Base-by-base conservation (phyloP, 1,140 invertebrate species). In the Dendroctonus valens region DNA sequence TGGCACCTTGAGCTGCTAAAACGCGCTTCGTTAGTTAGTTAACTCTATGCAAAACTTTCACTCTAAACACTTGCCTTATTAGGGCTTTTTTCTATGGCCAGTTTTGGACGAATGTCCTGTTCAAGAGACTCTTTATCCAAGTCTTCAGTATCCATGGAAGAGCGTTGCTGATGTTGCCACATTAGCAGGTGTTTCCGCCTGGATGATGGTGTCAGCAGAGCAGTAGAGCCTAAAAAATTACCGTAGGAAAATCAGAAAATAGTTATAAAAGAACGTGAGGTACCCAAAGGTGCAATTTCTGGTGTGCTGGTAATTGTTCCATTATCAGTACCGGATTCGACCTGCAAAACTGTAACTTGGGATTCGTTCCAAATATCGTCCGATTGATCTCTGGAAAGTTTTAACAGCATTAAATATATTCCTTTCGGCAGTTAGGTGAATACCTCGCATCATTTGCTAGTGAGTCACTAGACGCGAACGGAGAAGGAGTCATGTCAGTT, bases 311-410 rank as follows among this genome's bases (percentile, higher is more conserved):
- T 75, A 7, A 81, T 81, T 7, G 83, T 84, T 59, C 84, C 84
- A 76, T 85, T 85, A 66, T 86, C 84, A 41, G 84, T 84, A 39
- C 85, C 85, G 12, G 87, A 87, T 75, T 89, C 89, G 0, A 86
- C 86, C 76, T 90, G 90, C 38, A 92, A 80, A 11, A 92, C 89
- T 2, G 91, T 93, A 0, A 88, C 88, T 79, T 92, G 90, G 11
- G 90, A 92, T 80, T 92, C 91, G 79, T 92, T 93, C 91, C 91
- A 93, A 73, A 90, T 87, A 41, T 89, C 89, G 76, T 92, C 90
- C 41, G 90, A 92, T 76, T 92, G 90, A 76, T 92, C 90, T 74
- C 89, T 86, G 64, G 52, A 80, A 77, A 66, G 71, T 61, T 14
- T 12, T 40, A 59, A 59, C 58, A 54, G 59, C 59, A 41, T n/a